Base-by-base conservation (phyloP, 92 coral and sea anemone genomes). In the Epizoanthus illoricatus region DNA sequence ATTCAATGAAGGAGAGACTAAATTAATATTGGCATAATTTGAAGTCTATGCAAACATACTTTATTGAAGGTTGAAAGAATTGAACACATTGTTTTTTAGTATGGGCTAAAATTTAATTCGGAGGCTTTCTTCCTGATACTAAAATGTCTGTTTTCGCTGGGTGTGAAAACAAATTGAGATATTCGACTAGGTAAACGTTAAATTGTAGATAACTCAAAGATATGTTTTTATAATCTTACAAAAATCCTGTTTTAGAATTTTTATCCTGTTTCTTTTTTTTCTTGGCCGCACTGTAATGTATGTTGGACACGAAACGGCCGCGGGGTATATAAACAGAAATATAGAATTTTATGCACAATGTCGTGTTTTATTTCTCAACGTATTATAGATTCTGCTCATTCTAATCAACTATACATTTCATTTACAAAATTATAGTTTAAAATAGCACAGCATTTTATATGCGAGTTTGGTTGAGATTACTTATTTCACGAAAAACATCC, bases 21-120 rank as follows among this genome's bases (percentile, higher is more conserved):
- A 86, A 86, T 74, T 64, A 68, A 61, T 90, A 81, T 87, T 87
- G 88, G 88, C 75, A 41, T 87, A 86, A 90, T 90, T 90, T 84
- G 72, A 87, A 87, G 91, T 70, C 87, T 84, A 87, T 80, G 81
- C 83, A 87, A 87, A 90, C 85, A 90, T 28, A 24, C 71, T 42
- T 81, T 66, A 73, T 87, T 81, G 75, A 84, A 68, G 84, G 62
- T 88, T 68, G 21, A 74, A 84, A 74, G 75, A 80, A 9, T 41
- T 56, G 69, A 81, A 78, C 59, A 71, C 85, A 79, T 67, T 90
- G 86, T 87, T 73, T 88, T 85, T 85, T 49, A 70, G 71, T 81
- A 49, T 69, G 58, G 80, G 60, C 78, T 59, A 85, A 86, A 86
- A 86, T 89, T 79, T 75, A 87, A 85, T 92, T 92, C 87, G 58